Evolutionary conservation across 2,888 invertebrate genomes (phyloP).

Genomic region (Dryococelus australis): DNA sequence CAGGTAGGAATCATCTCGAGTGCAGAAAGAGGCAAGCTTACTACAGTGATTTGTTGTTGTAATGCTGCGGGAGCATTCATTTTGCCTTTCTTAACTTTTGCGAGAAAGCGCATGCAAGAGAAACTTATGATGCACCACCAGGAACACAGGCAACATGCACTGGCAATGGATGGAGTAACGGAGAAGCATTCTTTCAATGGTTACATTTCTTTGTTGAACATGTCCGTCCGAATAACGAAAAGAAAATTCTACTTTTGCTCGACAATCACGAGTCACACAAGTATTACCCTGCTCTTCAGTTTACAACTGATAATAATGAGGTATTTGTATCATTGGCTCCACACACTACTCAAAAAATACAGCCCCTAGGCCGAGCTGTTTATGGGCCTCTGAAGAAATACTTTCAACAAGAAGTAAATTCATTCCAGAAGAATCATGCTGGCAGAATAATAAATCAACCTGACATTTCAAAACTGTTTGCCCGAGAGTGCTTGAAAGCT

Average conservation of each 20-base stretch:
- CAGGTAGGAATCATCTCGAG: no score
- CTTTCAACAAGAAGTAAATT: not conserved
- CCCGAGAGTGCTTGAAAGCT: not conserved
- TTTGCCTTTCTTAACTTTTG: not conserved
- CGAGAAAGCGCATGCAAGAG: not conserved
- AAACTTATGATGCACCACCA: not conserved
- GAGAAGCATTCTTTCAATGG: not conserved
- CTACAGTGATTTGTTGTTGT: not conserved
- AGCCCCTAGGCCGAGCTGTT: not conserved
- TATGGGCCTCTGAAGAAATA: not conserved
- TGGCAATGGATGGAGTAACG: not conserved
- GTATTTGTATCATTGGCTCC: no score
- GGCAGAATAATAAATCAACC: not conserved
- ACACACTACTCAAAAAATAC: no score
- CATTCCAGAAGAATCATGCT: not conserved
- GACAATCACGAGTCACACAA: conserved; percentile 7
- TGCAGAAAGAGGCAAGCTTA: no score
- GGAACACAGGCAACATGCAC: not conserved
- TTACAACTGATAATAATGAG: no score
- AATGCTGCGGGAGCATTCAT: not conserved
- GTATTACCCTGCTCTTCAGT: not conserved
- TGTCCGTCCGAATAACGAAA: not conserved
- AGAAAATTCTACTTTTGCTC: not conserved
- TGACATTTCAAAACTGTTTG: not conserved
- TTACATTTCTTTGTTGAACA: not conserved